These are phyloP conservation scores for Blastomussa wellsi DNA, from an alignment of 92 coral and sea anemone species.

Conservation along the genomic window DNA sequence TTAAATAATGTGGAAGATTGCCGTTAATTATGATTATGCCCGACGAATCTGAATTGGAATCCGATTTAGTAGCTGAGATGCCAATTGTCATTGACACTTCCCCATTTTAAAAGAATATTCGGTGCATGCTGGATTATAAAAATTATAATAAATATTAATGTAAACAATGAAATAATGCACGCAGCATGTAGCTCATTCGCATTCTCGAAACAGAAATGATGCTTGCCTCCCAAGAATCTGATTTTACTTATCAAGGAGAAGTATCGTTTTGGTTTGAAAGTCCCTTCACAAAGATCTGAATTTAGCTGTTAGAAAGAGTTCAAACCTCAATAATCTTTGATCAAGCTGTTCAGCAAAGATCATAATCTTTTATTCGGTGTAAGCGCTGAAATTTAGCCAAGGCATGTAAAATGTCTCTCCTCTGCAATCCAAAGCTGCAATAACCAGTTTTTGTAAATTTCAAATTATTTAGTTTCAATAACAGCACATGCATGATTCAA, in stretches of 20 bases:
- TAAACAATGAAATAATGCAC: neutral
- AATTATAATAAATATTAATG: slow-evolving; percentile 19
- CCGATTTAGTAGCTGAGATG: neutral
- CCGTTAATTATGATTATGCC: neutral
- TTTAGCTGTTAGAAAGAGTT: neutral
- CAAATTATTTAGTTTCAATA: neutral
- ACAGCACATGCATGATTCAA: neutral
- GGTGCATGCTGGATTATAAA: neutral
- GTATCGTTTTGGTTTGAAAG: neutral
- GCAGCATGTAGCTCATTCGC: neutral
- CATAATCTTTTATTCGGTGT: neutral
- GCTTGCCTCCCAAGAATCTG: neutral
- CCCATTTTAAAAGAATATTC: neutral
- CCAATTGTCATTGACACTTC: neutral
- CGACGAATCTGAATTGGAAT: neutral
- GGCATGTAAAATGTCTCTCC: neutral
- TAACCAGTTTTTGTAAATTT: neutral
- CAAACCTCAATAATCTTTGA: neutral
- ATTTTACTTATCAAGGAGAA: neutral
- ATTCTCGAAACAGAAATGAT: slow-evolving; percentile 7
- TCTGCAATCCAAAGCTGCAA: neutral
- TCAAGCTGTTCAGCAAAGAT: neutral
- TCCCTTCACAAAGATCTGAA: neutral
- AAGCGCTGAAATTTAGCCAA: slow-evolving; percentile 1
- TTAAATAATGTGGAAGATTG: neutral